A percentile compares a stretch with the other conserved stretches of the same genome.
Evolutionary conservation across 2,113 vertebrate genomes (phyloP).

Genomic region (Rhinolophus ferrumequinum): DNA sequence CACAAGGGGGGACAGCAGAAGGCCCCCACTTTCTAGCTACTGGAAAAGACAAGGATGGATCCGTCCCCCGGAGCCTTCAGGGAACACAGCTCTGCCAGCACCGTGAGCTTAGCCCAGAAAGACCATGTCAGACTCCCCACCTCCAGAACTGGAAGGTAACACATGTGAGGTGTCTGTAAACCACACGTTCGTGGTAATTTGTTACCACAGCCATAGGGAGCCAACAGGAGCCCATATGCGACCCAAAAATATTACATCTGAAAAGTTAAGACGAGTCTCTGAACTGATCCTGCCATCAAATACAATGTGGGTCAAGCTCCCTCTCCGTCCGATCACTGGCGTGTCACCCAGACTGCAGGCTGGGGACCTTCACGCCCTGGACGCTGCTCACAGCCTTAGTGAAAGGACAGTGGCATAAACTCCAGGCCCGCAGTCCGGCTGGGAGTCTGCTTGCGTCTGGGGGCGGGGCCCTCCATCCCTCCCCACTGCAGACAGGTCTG

Average conservation of each 20-base stretch:
- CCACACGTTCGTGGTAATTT: neutral
- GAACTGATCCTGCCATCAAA: neutral
- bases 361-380: accelerated
- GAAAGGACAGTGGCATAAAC: accelerated
- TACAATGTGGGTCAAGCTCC: accelerated
- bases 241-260: neutral
- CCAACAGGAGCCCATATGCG: accelerated
- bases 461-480: too few species aligned
- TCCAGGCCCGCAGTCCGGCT: accelerated
- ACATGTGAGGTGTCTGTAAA: too few species aligned
- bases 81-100: accelerated
- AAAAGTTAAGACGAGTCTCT: neutral
- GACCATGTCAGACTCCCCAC: neutral
- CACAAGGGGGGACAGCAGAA: too few species aligned
- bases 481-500: too few species aligned
- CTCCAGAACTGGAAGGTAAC: neutral
- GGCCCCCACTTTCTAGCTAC: neutral
- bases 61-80: accelerated
- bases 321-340: accelerated
- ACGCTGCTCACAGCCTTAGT: accelerated
- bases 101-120: neutral
- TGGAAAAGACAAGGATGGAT: accelerated
- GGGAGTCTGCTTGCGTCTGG: too few species aligned
- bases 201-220: neutral
- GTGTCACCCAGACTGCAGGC: neutral